Base-by-base conservation (phyloP, 2,888 invertebrate genomes). In the Andrena minutula region DNA sequence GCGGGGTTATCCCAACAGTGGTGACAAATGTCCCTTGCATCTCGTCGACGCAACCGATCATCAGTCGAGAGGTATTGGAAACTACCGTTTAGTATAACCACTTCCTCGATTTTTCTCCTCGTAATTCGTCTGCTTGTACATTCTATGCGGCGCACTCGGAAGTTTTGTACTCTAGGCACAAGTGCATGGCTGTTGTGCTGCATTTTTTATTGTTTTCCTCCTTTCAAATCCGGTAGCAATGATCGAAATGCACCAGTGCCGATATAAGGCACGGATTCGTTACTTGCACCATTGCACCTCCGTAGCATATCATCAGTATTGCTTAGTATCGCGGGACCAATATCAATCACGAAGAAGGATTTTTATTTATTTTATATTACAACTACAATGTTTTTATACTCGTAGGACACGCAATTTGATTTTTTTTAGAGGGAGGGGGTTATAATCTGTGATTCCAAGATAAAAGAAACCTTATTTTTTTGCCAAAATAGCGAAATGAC, bases 41-140 rank as follows among this genome's bases (percentile, higher is more conserved):
- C 78, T 88, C 90, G 60, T 91, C 93, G 72, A 90, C 93, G 60
- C 94, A 93, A 90, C 91, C 94, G 72, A 93, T 93, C 93, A 94
- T 93, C 92, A 94, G 92, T 92, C 94, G 92, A 93, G 96, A 96
- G 96, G 96, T 96, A 96, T 94, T 96, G 93, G 96, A 96, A 95
- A 96, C 96, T 91, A 96, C 96, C 94, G 96, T 96, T 94, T 96
- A 95, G 94, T 83, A 84, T 65, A 64, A 73, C 69, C 66, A 81
- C 68, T 87, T 82, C 49, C 79, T n/a, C 75, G 77, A 75, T 69
- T 79, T 79, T 51, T 79, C 58, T 87, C 65, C 73, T 78, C 69
- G 73, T 85, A 88, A 80, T 83, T 75, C 61, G 83, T 85, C 70
- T 83, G 69, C 81, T 80, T 81, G 75, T 77, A 32, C 53, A 75